Evolutionary conservation across 2,797 vertebrate species (phyloP), one percentile per base, ranked within the genome.

Genomic region (Smutsia gigantea): DNA sequence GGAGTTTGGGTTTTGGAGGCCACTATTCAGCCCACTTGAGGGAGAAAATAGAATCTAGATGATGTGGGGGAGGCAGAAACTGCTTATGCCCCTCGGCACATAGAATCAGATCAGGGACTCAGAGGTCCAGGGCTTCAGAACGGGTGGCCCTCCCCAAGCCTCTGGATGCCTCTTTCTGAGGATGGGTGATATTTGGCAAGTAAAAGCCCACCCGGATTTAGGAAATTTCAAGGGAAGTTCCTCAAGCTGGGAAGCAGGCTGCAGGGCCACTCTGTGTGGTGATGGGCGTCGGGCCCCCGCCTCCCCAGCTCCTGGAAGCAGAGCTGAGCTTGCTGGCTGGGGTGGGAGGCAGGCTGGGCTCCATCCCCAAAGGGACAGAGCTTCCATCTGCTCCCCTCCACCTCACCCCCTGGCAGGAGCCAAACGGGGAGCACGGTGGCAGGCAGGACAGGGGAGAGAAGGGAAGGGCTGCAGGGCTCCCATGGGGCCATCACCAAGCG

Each of bases 201-300:
- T 0, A 1, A 19, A 63, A 42, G 59, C 39, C 39, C 59, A 46
- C 39, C 78, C 27, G 0, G 12, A 3, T 31, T 61, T 14, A 49
- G 79, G 29, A 21, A 7, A 14, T 23, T 4, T 12, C 10, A 29
- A 31, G 27, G 7, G 9, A 6, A 12, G 55, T 3, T 14, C 55
- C 68, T 42, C 27, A 6, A 13, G 37, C 0, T 6, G 5, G 39
- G 29, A 63, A n/a, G 18, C 29, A 37, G 57, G 11, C 59, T 13
- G 37, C 29, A 15, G 59, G 59, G 15, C 5, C 4, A 7, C 11
- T 23, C 31, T 51, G 72, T 4, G 10, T 37, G 8, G 23, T 15
- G 66, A 4, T 1, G 10, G 27, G 31, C 11, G 1, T 0, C 6
- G 4, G 18, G 14, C 74, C 12, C 3, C 11, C 1, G 4, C 34